Evolutionary conservation across 1,140 invertebrate genomes (phyloP).

Genomic region (Drosophila orosa): DNA sequence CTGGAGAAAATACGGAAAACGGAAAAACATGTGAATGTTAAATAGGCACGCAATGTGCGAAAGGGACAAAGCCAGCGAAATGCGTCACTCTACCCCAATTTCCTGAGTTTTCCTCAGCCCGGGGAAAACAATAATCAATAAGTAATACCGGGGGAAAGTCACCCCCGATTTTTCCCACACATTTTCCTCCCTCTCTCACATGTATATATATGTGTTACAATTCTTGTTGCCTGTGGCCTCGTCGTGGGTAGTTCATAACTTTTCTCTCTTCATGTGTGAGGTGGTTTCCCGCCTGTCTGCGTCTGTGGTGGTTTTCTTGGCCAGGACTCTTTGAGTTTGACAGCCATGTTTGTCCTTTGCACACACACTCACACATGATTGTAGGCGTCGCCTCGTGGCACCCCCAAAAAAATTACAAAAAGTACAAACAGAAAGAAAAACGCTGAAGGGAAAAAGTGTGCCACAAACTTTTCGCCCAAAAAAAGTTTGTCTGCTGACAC

Average conservation of each 20-base stretch:
- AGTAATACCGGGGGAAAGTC: constrained; percentile 31
- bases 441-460: constrained; percentile 50
- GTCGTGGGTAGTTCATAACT: constrained; percentile 46
- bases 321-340: constrained; percentile 53
- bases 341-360: constrained; percentile 70
- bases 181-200: constrained; percentile 25
- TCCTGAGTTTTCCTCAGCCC: constrained; percentile 16
- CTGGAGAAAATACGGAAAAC: constrained; percentile 31
- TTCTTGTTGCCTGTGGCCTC: constrained; percentile 21
- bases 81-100: constrained; percentile 39
- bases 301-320: constrained; percentile 73
- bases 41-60: constrained; percentile 51
- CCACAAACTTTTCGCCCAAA: constrained; percentile 67
- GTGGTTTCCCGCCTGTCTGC: constrained; percentile 26
- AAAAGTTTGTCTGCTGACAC: constrained; percentile 53
- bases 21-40: constrained; percentile 42
- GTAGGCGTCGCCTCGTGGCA: constrained; percentile 62
- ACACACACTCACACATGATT: constrained; percentile 36
- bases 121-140: constrained; percentile 45
- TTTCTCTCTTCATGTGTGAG: constrained; percentile 42
- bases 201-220: constrained; percentile 26
- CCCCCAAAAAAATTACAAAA: constrained; percentile 26
- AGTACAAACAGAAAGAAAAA: neutral
- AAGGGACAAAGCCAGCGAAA: constrained; percentile 18
- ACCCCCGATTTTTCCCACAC: constrained; percentile 25